Evolutionary conservation across 2,113 vertebrate genomes (phyloP), one percentile per base, ranked within the genome.

Genomic region (Chiloscyllium plagiosum): DNA sequence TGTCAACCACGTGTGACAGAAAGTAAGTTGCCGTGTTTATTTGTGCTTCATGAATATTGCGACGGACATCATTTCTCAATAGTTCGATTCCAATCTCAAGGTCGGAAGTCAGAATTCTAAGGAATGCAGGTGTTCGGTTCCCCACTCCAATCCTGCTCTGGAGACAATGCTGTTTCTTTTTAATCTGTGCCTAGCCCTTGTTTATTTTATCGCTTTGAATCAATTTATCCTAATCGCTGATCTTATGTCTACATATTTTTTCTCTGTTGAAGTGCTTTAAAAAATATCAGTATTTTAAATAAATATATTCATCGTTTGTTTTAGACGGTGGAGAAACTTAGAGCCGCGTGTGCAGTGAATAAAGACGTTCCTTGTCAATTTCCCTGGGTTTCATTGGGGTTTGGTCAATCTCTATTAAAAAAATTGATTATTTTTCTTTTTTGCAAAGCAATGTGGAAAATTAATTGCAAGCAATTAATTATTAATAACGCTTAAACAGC

Each of bases 381-480:
- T 56, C 94, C 37, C 20, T 33, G 93, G 24, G 68, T 95, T 95
- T 61, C 42, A 29, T 47, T 72, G 93, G 93, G 93, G 42, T 70
- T 95, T 95, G 94, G 94, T 52, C 69, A 50, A 47, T 95, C 69
- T 47, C 69, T 72, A 52, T 95, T 76, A 95, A 93, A 95, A 93
- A 93, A 47, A 76, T 95, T 72, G 94, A 95, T 95, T 50, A 70
- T 50, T 72, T 52, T 72, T 33, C 5, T 76, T 95, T 94, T 94
- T 94, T 94, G 66, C 94, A 95, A 47, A 95, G 97, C 96, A 97
- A 97, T 96, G 95, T 96, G 95, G 97, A 97, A 98, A 98, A 98
- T 98, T 98, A 98, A 98, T 98, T 98, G 97, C 97, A 98, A 97
- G 96, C 97, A 98, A 98, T 98, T 98, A 98, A 98, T 98, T 98